Base-by-base conservation (phyloP, 2,888 invertebrate species). In the Eupeodes latifasciatus region DNA sequence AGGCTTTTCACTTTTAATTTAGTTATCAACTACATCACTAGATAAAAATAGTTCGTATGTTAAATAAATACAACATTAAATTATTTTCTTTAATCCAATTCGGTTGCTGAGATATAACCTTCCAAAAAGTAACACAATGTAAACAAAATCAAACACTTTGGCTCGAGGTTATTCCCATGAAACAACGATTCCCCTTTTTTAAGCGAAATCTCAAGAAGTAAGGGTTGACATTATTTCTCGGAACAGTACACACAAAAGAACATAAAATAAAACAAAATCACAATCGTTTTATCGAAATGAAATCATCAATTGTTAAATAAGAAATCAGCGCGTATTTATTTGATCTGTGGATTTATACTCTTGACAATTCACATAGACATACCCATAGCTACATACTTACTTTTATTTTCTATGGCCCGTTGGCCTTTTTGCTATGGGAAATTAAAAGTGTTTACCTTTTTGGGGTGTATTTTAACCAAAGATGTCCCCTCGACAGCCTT, bases 361-460 rank as follows among this genome's bases (percentile, higher is more conserved):
- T 76, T 64, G 67, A 81, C 87, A 80, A 67, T 9, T 40, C 9
- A 40, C 40, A 40, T 5, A 27, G 27, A 27, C 27, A 27, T 27
- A 27, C 27, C 27, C 3, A 27, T 27, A 27, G 27, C 27, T 27
- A 40, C 40, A 40, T 83, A 74, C 61, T 12, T 49, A 19, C n/a
- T 36, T 14, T 61, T n/a, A 40, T 61, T 16, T 61, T 59, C 81
- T 57, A 47, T 47, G 14, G 34, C 14, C 51, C 49, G 84, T 67
- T 87, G 80, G 71, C 66, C 83, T 80, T 84, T 87, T 83, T 69
- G 16, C 57, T 62, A 40, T 84, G 87, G 84, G 80, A 88, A 88
- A 81, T 77, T 67, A 67, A 84, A 80, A 71, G 61, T 88, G 84
- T 88, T 84, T 88, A 84, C 84, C 72, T 83, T 80, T 76, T 80